phyloP scores from a whole-genome alignment of 2,797 vertebrate genomes.

The Buphagus erythrorhynchus region DNA sequence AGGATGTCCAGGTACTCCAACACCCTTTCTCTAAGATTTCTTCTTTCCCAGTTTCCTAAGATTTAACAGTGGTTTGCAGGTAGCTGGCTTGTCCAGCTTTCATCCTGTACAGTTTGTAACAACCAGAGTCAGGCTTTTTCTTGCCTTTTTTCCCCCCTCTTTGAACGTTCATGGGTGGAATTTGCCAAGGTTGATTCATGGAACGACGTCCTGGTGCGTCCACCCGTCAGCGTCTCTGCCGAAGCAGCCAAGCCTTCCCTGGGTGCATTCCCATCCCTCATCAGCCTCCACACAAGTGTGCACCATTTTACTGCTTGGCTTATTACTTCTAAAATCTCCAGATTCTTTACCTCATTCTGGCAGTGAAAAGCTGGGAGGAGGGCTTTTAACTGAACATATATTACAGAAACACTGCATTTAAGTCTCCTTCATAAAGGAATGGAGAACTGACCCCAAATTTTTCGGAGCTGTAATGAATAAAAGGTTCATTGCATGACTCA shows the following conservation, averaged over 20 bases:
- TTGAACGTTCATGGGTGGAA: not conserved
- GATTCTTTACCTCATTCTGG: slow-evolving; percentile 55
- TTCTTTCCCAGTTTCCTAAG: not conserved
- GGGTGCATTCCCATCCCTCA: not conserved
- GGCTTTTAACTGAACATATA: slow-evolving; percentile 23
- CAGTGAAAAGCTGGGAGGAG: slow-evolving; percentile 21
- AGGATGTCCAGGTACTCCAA: not conserved
- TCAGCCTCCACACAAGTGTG: not conserved
- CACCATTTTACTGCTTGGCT: slow-evolving; percentile 1
- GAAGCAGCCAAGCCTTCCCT: not conserved
- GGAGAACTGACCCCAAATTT: not conserved
- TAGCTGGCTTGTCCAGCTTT: not conserved
- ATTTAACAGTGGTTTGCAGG: not conserved
- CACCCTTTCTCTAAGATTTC: not conserved
- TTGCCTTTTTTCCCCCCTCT: not conserved
- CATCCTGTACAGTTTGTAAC: not conserved
- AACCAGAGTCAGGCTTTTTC: not conserved
- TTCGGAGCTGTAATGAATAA: not conserved
- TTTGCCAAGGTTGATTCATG: not conserved
- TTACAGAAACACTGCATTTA: not conserved
- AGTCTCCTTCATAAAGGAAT: not conserved
- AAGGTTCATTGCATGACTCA: not conserved
- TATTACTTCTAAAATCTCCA: slow-evolving; percentile 4
- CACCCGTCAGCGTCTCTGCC: not conserved
- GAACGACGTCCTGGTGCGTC: not conserved